Evolutionary conservation across 2,888 invertebrate species (phyloP), one percentile per base, ranked within the genome.

Genomic region (Xestia sexstrigata): DNA sequence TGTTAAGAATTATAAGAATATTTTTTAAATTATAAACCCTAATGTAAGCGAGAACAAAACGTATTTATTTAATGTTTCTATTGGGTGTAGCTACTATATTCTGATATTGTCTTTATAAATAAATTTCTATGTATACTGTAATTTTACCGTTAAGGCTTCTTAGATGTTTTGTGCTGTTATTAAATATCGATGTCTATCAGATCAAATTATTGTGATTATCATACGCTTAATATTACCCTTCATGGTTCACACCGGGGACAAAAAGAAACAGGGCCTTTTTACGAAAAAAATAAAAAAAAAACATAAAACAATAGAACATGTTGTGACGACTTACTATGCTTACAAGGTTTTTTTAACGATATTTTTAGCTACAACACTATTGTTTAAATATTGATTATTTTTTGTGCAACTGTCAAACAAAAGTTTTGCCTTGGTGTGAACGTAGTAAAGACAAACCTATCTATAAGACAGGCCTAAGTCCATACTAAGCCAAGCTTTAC

Each of bases 161-260:
- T 91, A 89, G 84, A 87, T 91, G 90, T 92, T 91, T 90, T 86
- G 89, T 89, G 91, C 88, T 91, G 89, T 89, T 88, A 87, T 81
- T 84, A 76, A 60, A 85, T 86, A 87, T 91, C 70, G 86, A 90
- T 92, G 91, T 93, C 91, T 92, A 91, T 90, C 85, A 87, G 88
- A 89, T 89, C 90, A 90, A 90, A 82, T 78, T 80, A 88, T 89
- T 93, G 95, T 95, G 94, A 94, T 94, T 91, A 83, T 86, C 85
- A 89, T 93, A 94, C 93, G 94, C 94, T 94, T 93, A 87, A 68
- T 47, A 90, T 74, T 5, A 75, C 62, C 77, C 74, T 73, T 82
- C 63, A 79, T n/a, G 0, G 71, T 83, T 86, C 74, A 84, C 81
- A 76, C 78, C 76, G 74, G 70, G 82, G 70, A 39, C 39, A 65